Evolutionary conservation across 2,888 invertebrate species (phyloP), one percentile per base, ranked within the genome.

Genomic region (Trachelus tabidus): DNA sequence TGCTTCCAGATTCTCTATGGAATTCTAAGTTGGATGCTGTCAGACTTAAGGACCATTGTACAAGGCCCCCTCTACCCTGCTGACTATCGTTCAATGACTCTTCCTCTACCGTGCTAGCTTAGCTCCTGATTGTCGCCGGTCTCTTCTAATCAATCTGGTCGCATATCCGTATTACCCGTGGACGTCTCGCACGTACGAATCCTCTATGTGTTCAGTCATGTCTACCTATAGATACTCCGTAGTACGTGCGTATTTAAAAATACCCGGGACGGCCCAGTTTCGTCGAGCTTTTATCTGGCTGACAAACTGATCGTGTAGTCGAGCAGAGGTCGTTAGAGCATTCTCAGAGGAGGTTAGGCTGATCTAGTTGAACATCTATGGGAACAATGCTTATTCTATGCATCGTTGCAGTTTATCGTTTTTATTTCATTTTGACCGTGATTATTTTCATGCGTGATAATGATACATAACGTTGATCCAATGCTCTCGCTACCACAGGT

Each of bases 251-350:
- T 79, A 81, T 84, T 84, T 87, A 87, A 87, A 87, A 87, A 87
- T 88, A 87, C 82, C 81, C 79, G 81, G 71, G 71, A 76, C 82
- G 85, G 84, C 86, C 86, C 82, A 82, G 84, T 84, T 74, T 74
- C 74, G 37, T 4, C 74, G 74, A 34, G 81, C 75, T 77, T 83
- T 80, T 83, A 84, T 84, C 83, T 85, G 83, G 80, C 81, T 83
- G 83, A 83, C 82, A 81, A 82, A 81, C 84, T 76, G 75, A 76
- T 73, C 78, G 37, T 69, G 75, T 68, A 73, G 76, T 73, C 73
- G 78, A 4, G 37, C 78, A 73, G 75, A 75, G 78, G 75, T 78
- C 78, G 75, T 68, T n/a, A 74, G 23, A 75, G 68, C 75, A 77
- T 77, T 75, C 77, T 78, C 68, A 33, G 78, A 75, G 33, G 68